Evolutionary conservation across 2,888 invertebrate genomes (phyloP).

Genomic region (Lumbricus terrestris): DNA sequence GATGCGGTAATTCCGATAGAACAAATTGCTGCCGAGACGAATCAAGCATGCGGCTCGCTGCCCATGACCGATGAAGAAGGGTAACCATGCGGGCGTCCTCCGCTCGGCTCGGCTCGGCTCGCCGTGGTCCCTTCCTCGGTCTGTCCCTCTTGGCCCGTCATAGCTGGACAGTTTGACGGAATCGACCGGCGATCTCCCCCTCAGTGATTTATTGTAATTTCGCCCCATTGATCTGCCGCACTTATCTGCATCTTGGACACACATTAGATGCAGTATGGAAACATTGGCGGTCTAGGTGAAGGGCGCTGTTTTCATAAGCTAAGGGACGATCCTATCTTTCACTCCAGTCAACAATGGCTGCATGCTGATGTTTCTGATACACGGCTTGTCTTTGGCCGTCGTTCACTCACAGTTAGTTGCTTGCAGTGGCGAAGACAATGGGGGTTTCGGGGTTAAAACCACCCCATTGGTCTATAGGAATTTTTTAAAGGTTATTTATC

Average conservation of each 20-base stretch:
- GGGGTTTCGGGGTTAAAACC: too few relatives aligned
- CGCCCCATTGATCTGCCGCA: not conserved
- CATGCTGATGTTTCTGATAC: too few relatives aligned
- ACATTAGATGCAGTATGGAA: not conserved
- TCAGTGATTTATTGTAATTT: not conserved
- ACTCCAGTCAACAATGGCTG: too few relatives aligned
- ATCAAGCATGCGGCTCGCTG: not conserved
- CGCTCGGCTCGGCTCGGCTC: not conserved
- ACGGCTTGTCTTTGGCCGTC: too few relatives aligned
- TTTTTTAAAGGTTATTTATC: too few relatives aligned
- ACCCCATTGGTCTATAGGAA: too few relatives aligned
- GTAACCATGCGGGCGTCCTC: not conserved
- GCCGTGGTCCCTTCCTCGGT: not conserved
- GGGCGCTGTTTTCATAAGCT: not conserved
- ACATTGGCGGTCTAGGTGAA: not conserved
- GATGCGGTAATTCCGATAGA: not conserved
- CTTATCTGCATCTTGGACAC: not conserved
- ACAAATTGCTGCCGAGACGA: not conserved
- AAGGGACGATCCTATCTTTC: not conserved
- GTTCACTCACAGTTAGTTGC: too few relatives aligned
- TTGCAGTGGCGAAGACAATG: too few relatives aligned
- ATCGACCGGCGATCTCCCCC: not conserved
- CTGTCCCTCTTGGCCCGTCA: not conserved
- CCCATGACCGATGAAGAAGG: not conserved
- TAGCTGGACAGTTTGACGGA: conserved; percentile 3